Percentiles rank a stretch among this genome's conserved stretches.
Conservation (phyloP, 2,113 vertebrate species). For the Eonycteris spelaea region DNA sequence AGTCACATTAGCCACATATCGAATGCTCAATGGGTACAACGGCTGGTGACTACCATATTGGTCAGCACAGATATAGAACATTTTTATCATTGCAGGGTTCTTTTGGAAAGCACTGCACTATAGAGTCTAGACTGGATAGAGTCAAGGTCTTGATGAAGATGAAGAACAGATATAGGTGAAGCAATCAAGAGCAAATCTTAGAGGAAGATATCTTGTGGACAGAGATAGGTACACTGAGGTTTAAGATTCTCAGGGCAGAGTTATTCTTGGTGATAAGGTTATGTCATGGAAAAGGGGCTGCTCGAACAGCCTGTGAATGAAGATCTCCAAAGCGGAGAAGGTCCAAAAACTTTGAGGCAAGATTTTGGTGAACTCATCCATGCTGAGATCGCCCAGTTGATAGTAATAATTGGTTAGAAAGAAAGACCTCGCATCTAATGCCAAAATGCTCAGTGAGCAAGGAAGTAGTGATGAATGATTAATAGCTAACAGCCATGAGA, state of each 20-base stretch:
- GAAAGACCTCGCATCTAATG: not conserved
- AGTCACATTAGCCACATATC: not conserved
- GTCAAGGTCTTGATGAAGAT: not conserved
- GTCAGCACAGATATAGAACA: not conserved
- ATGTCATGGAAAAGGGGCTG: not conserved
- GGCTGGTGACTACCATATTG: not conserved
- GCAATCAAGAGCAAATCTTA: not conserved
- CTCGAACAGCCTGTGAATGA: not conserved
- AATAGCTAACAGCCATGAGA: not conserved
- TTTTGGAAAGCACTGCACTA: not conserved
- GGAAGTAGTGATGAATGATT: not conserved
- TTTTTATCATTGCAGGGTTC: not conserved
- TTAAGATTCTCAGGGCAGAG: not conserved
- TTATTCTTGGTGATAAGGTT: not conserved
- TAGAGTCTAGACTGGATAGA: not conserved
- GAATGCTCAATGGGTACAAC: not conserved
- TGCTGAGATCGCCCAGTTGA: not conserved
- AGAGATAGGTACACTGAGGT: not conserved
- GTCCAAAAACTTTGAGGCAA: not conserved
- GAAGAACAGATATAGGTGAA: not conserved
- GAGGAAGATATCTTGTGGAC: not conserved
- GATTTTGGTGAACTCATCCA: not conserved
- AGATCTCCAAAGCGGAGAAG: not conserved
- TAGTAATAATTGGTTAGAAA: not conserved
- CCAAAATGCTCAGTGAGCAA: not conserved